Evolutionary conservation across 1,140 invertebrate genomes (phyloP), one percentile per base, ranked within the genome.

Genomic region (Conopomorpha cramerella): DNA sequence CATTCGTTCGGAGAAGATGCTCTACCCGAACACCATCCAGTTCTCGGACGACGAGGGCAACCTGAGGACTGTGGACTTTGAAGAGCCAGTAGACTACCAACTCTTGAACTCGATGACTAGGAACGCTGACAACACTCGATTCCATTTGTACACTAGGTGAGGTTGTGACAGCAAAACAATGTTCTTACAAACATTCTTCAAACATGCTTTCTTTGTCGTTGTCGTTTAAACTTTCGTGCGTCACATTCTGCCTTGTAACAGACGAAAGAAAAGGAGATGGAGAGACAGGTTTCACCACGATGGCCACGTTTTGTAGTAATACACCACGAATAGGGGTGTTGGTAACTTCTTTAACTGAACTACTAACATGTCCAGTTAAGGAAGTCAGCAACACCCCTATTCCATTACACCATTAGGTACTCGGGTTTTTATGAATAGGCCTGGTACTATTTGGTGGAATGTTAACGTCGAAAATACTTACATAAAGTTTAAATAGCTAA

Each of bases 71-170:
- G 54, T 67, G 4, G 67, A 72, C 36, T 38, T 68, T 1, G 53
- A 67, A 16, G 51, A 40, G 3, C 46, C 49, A 26, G 51, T 51
- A 7, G 48, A 68, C 23, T 19, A 39, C 23, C 40, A 49, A 19
- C 13, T 58, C 16, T 27, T 63, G 0, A 10, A 46, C 7, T 49
- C 55, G 18, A 36, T 59, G 1, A n/a, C 27, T 0, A 51, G 51
- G 15, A 52, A 65, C 27, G 47, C 54, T n/a, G 49, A 45, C 0
- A 58, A 56, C 30, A 68, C 64, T 38, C 8, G 14, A 25, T 73
- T 67, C 18, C 19, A 52, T 2, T 34, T 73, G 1, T 68, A 38
- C 23, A 73, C 68, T 4, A 65, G 66, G 68, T 73, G 51, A 31
- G 7, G 35, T 23, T 12, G 13, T 3, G 2, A 17, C 8, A 29